Evolutionary conservation across 2,888 invertebrate genomes (phyloP), one percentile per base, ranked within the genome.

Genomic region (Coleophora deauratella): DNA sequence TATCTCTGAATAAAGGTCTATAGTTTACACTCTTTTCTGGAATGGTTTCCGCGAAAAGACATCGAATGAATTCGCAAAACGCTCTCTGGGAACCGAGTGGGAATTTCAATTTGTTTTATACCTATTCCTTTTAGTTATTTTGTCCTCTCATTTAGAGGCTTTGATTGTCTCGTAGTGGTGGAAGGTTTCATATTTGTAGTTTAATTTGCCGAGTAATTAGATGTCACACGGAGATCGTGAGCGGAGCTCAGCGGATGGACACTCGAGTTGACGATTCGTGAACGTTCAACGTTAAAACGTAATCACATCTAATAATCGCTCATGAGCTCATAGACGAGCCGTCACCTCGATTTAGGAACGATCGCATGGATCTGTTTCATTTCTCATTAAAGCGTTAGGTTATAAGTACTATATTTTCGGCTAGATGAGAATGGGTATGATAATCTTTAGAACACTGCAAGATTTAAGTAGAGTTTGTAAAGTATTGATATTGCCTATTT

Each of bases 151-250:
- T 21, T 21, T 21, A 21, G 21, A 21, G 21, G 21, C 21, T 6
- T 21, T 6, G 21, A 21, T 21, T 21, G n/a, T n/a, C 21, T 21
- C 6, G 3, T 21, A 21, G 21, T 6, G 6, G 6, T 21, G 21
- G 39, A 39, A 39, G 34, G 34, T 33, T 39, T 28, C 34, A 34
- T 28, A 34, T 34, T 59, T 57, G 44, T 41, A 46, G 51, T 55
- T 58, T 73, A 70, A 73, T 73, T 71, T 68, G 66, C 60, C 67
- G 67, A 60, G 58, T 73, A 73, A 73, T 74, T 67, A 68, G 61
- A 62, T 69, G 72, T 74, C 72, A 72, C 66, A 61, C 59, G 56
- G 53, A 46, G 52, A 51, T 62, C 57, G 59, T 64, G 62, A 64
- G 52, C 48, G 54, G 56, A 51, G 11, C 31, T 31, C 10, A 31